Base-by-base conservation (phyloP, 2,888 invertebrate species). In the Luffia ferchaultella region DNA sequence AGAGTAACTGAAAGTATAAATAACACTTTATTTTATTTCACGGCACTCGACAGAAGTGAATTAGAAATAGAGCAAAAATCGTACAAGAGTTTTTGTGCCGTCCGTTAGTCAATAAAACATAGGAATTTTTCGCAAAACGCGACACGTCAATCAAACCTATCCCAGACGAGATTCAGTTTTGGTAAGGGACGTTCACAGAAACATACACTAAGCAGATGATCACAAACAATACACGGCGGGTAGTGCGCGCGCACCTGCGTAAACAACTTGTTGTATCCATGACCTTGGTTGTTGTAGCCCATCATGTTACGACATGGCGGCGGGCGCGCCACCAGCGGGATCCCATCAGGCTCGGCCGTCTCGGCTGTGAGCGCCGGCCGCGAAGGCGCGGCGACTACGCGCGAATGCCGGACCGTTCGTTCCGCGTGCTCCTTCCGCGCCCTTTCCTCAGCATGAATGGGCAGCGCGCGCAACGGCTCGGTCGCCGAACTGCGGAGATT, bases 241-340 rank as follows among this genome's bases (percentile, higher is more conserved):
- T n/a, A n/a, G n/a, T n/a, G n/a, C n/a, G n/a, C n/a, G n/a, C n/a
- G 70, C 72, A 92, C 92, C 92, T 92, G 92, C 54, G 92, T 91
- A 68, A 92, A 92, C 71, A 92, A 87, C 87, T 92, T 92, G 86
- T 92, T 92, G 87, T 92, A 92, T 72, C 91, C 92, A 70, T 90
- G 88, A 76, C 87, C 89, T 76, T 88, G 89, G 85, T 87, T 89
- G 85, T 88, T 90, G 86, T 91, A 91, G 65, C 90, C 89, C 86
- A 91, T 91, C 89, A 90, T 91, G 80, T 80, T 88, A 83, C 87
- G 87, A 76, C 88, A 88, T 87, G 84, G 80, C 69, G 66, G 62
- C 61, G 70, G 75, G 58, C 76, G 79, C 76, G 75, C 82, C 83
- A 82, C 80, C 76, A 82, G 73, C 49, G 84, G 83, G 61, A 80